Evolutionary conservation across 2,113 vertebrate genomes (phyloP), one percentile per base, ranked within the genome.

Genomic region (Neopipo cinnamomea): DNA sequence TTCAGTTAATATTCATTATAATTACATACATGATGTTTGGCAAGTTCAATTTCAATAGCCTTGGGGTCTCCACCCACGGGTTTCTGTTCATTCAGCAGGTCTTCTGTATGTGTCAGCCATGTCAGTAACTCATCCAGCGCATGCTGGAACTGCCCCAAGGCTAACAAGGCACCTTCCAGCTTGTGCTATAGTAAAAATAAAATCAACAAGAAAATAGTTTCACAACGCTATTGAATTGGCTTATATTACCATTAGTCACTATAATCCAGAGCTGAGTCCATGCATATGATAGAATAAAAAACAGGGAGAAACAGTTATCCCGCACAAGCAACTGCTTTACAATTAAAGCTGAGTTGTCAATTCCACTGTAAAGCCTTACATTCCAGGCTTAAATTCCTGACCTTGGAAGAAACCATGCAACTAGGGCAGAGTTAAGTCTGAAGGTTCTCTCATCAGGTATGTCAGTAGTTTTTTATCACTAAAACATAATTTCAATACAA

Each of bases 101-200:
- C 99, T 96, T 99, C 99, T 0, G 99, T 99, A 78, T 99, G 98
- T 2, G 98, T 99, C 98, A 99, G 98, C 99, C 99, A 99, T 0
- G 99, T 97, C 97, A 99, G 92, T 63, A 99, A 98, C 97, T 99
- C 99, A 56, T 99, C 99, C 95, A 99, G 97, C 24, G 99, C 99
- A 41, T 99, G 99, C 83, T 99, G 99, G 98, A 99, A 99, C 97
- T 99, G 99, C 19, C 99, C 99, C 97, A 99, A 97, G 22, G 99
- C 99, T 81, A 99, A 96, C 44, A 99, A 98, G 49, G 99, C 99
- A 72, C 99, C 99, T 92, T 99, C 99, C 95, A 99, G 98, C 97
- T 99, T 99, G 97, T 99, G 99, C 99, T 99, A 87, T 24, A 98
- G 82, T 55, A 80, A 98, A 97, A 98, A 85, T 49, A 82, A 80